Evolutionary conservation across 2,797 vertebrate species (phyloP), one percentile per base, ranked within the genome.

Genomic region (Bradypodion ventrale): DNA sequence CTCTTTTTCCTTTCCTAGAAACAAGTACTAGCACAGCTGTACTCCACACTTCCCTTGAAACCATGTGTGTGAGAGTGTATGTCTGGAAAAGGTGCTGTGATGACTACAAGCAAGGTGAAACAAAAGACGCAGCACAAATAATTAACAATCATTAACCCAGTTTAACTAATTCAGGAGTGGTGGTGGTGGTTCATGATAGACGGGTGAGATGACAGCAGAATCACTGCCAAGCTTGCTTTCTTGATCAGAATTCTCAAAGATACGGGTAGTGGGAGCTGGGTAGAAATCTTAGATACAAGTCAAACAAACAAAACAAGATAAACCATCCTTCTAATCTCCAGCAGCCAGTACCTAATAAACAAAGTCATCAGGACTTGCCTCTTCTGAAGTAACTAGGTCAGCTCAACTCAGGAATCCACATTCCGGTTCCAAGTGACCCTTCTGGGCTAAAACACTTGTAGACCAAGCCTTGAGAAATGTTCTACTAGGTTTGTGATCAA

Each of bases 1-100:
- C 93, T 90, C 84, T 56, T 94, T 90, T 92, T 93, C 91, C 92
- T 91, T 93, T 94, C 89, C 89, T 94, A 93, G 93, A 92, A 92
- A 93, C 89, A 92, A 92, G 88, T 72, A 84, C 81, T 84, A 87
- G 90, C 86, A 85, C 94, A 94, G 94, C 94, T 94, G 94, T 90
- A 91, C 62, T 89, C 86, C 87, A 88, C 85, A 75, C 88, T 92
- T 87, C 52, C 82, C 83, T 91, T 89, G 37, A 16, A 93, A 93
- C 89, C 92, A 70, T 91, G 84, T 32, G 83, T 89, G 89, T 90
- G 88, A 85, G 88, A 88, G 93, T 32, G 19, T 15, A 52, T 1
- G 4, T n/a, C n/a, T n/a, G n/a, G 37, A 27, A 62, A 59, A 65
- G 93, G 89, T 89, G 89, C 88, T 78, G 74, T 88, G 88, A 59